Evolutionary conservation across 1,140 invertebrate genomes (phyloP), one percentile per base, ranked within the genome.

Genomic region (Caenorhabditis elegans): DNA sequence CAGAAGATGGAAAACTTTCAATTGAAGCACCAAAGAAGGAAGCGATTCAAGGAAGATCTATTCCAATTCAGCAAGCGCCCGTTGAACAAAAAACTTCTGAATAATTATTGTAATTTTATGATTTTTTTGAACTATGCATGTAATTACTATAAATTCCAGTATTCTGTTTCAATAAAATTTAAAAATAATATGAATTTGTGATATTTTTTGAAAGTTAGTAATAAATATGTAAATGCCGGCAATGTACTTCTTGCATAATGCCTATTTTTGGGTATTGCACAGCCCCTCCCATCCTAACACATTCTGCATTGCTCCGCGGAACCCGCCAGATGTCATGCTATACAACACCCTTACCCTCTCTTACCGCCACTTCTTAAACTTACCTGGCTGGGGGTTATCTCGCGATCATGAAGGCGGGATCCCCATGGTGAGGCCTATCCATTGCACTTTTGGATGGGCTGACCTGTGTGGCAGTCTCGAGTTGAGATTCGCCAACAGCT

Each of bases 11-110:
- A 51, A 53, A 47, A 43, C 80, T 81, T 46, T 76, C 80, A n/a
- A 81, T 81, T 24, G 80, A 81, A 34, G 80, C 65, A 10, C 80
- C 80, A 39, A 81, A 81, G 46, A 81, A 51, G 26, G 48, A 79
- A 65, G 19, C 55, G 3, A 43, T 70, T 70, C 60, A 39, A 39
- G 60, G 60, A 70, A 70, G 34, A 70, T 70, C 60, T 0, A 70
- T 70, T 70, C 34, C 34, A 22, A 70, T 70, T 39, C 60, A 70
- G 39, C 34, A 70, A n/a, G 19, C 26, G 26, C n/a, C 60, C 13
- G 19, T 19, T 6, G 34, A 70, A 22, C 17, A 70, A 34, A 70
- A 70, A n/a, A 2, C 55, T 17, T 17, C 28, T 39, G 19, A 70
- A 19, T 70, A 24, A 70, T 34, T 70, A 17, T 0, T 1, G 39